Evolutionary conservation across 2,888 invertebrate genomes (phyloP).

Genomic region (Cephus spinipes): DNA sequence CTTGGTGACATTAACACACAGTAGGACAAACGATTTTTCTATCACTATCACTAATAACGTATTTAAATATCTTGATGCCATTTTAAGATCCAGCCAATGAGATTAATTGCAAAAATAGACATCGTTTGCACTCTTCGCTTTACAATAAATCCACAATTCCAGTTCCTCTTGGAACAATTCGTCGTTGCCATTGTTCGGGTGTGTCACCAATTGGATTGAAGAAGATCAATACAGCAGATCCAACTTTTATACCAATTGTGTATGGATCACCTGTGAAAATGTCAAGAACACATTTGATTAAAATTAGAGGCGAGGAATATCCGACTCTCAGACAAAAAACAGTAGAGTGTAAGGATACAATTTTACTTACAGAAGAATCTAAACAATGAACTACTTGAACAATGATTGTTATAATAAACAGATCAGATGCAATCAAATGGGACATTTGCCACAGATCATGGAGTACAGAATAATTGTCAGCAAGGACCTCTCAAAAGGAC

Average conservation of each 20-base stretch:
- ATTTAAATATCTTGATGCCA: background rate
- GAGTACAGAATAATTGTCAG: background rate
- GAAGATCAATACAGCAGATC: background rate
- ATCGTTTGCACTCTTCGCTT: background rate
- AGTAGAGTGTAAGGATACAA: background rate
- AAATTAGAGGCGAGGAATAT: background rate
- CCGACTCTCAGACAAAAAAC: background rate
- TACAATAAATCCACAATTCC: background rate
- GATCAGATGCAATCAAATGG: background rate
- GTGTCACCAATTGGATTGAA: background rate
- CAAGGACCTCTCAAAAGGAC: background rate
- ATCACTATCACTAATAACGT: background rate
- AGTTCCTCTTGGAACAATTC: background rate
- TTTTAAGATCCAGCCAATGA: background rate
- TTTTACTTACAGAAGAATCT: background rate
- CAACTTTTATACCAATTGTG: background rate
- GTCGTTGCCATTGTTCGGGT: background rate
- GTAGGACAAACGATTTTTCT: background rate
- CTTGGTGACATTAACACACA: background rate
- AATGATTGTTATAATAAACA: background rate
- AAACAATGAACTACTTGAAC: background rate
- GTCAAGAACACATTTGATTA: background rate
- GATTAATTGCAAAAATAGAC: background rate
- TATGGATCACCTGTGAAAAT: background rate
- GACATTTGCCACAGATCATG: background rate